Evolutionary conservation across 2,113 vertebrate genomes (phyloP).

Genomic region (Burhinus bistriatus): DNA sequence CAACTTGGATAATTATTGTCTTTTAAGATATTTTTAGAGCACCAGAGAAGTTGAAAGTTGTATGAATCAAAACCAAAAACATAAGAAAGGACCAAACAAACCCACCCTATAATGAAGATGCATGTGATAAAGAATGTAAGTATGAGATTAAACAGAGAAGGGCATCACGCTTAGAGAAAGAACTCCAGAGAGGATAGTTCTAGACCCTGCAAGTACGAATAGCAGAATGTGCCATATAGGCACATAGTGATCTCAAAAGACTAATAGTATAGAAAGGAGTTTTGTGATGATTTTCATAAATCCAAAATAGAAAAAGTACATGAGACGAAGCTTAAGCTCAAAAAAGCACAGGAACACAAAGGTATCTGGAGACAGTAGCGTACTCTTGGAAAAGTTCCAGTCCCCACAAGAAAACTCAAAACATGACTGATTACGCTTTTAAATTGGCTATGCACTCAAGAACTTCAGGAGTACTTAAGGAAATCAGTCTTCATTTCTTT

Average conservation of each 20-base stretch:
- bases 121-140: neutral
- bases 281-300: neutral
- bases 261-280: neutral
- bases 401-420: neutral
- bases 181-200: neutral
- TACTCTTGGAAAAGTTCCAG: neutral
- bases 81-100: neutral
- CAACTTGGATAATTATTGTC: neutral
- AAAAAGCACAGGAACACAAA: neutral
- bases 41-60: neutral
- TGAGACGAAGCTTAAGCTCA: neutral
- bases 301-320: neutral
- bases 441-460: neutral
- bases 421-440: neutral
- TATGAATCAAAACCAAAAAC: neutral
- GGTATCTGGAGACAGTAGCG: neutral
- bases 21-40: neutral
- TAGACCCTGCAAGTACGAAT: neutral
- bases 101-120: neutral
- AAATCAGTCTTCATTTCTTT: constrained; percentile 17
- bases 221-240: neutral
- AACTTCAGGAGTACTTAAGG: neutral
- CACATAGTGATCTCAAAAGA: neutral
- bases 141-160: neutral
- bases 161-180: neutral